Evolutionary conservation across 2,888 invertebrate genomes (phyloP), one percentile per base, ranked within the genome.

Genomic region (Melanchra persicariae): DNA sequence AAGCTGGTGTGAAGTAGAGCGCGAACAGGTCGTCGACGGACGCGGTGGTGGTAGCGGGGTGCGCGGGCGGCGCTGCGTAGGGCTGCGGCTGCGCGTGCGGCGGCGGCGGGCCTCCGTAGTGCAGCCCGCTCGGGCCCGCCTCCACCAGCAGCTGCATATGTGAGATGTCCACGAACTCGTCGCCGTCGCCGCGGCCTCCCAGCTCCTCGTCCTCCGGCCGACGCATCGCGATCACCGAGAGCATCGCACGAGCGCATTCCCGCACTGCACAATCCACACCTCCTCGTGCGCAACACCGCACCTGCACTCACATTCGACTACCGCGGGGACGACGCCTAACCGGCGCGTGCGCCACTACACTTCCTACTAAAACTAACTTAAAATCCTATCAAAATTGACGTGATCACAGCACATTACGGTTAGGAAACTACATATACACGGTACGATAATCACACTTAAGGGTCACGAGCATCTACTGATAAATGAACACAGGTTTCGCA

Each of bases 91-190:
- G 94, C 88, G 95, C 94, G 79, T 90, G 93, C 89, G 95, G 95
- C 89, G 95, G 94, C 87, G 93, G 92, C 72, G 95, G 95, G 76
- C 95, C 95, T 75, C 93, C 94, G 90, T 95, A 93, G 91, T 91
- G 96, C 93, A 90, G 93, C 87, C 91, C 96, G 93, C 91, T 96
- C 91, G 90, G 96, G 91, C 95, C 95, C 89, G 95, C 94, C 91
- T 98, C 96, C 86, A 98, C 96, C 87, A 98, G 94, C 91, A 98
- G 97, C 89, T 98, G 98, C 92, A 98, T 98, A 92, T 98, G 98
- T 71, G 98, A 97, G 88, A 98, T 98, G 94, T 98, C 98, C 92
- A 98, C 98, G 94, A 98, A 98, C 95, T 98, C 98, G 94, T 97
- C 97, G 92, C 93, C 93, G 88, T 93, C 94, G 93, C 91, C 94